A percentile compares a stretch with the other conserved stretches of the same genome.
phyloP scores from a whole-genome alignment of 1,140 invertebrate species.

The Babylonia areolata region DNA sequence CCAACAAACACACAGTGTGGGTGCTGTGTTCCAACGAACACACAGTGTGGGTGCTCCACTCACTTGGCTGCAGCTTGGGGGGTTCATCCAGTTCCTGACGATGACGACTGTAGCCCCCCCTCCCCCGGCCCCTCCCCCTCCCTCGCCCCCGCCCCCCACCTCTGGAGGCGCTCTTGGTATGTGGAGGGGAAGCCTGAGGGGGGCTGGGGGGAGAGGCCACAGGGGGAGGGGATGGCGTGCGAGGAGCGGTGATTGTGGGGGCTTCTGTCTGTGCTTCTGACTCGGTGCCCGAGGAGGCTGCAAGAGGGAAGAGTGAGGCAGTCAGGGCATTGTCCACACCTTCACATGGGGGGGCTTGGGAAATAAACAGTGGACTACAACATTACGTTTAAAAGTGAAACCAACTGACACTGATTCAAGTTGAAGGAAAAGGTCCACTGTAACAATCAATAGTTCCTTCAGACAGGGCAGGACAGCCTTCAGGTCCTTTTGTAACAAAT shows the following conservation, averaged over 20 bases:
- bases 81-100: neutral
- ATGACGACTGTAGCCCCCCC: slow-evolving; percentile 14
- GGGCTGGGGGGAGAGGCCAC: slow-evolving; percentile 5
- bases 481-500: too few relatives aligned
- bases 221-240: slow-evolving; percentile 16
- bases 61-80: neutral
- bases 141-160: slow-evolving; percentile 56
- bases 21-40: too few relatives aligned
- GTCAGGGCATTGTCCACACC: too few relatives aligned
- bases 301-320: neutral
- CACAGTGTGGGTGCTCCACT: neutral
- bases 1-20: too few relatives aligned
- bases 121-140: slow-evolving; percentile 54
- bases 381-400: too few relatives aligned
- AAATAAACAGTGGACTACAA: too few relatives aligned
- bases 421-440: too few relatives aligned
- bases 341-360: too few relatives aligned
- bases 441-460: too few relatives aligned
- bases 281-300: slow-evolving; percentile 22
- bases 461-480: too few relatives aligned
- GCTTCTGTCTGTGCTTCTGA: slow-evolving; percentile 26
- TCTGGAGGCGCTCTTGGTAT: slow-evolving; percentile 40
- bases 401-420: too few relatives aligned
- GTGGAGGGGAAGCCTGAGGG: neutral
- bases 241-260: slow-evolving; percentile 5